Percentiles rank a stretch among this genome's conserved stretches.
Conservation (phyloP, 2,113 vertebrate species). For the Erythrolamprus reginae region DNA sequence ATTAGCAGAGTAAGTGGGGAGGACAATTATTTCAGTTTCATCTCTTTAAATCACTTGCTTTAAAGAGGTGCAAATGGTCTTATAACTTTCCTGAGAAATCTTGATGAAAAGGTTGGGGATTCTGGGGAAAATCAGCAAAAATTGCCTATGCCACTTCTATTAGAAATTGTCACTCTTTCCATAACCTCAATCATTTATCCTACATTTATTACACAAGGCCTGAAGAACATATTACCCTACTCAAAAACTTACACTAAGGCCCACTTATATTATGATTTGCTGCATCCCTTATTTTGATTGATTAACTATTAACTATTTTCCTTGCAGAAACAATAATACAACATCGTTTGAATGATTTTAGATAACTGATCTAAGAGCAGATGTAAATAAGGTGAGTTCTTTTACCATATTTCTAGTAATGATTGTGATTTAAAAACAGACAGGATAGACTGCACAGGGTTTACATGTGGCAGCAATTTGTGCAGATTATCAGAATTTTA, state of each 20-base stretch:
- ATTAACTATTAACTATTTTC: not conserved
- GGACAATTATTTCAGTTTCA: not conserved
- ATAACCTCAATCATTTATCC: not conserved
- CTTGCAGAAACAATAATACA: not conserved
- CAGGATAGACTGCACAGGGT: not conserved
- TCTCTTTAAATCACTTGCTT: not conserved
- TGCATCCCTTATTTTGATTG: not conserved
- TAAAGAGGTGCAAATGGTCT: not conserved
- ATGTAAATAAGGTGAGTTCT: not conserved
- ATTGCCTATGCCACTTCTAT: not conserved
- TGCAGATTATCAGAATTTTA: not conserved
- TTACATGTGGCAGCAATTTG: not conserved
- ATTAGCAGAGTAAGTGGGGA: not conserved
- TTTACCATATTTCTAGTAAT: not conserved
- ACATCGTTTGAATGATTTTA: not conserved
- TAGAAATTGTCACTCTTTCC: not conserved
- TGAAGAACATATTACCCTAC: not conserved
- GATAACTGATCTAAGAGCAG: not conserved
- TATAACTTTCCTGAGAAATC: not conserved
- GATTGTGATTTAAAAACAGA: not conserved
- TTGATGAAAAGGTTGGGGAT: not conserved
- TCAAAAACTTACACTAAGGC: not conserved
- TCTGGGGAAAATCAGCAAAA: not conserved
- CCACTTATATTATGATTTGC: not conserved
- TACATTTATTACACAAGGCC: not conserved